Evolutionary conservation across 2,113 vertebrate species (phyloP), one percentile per base, ranked within the genome.

Genomic region (Paralichthys olivaceus): DNA sequence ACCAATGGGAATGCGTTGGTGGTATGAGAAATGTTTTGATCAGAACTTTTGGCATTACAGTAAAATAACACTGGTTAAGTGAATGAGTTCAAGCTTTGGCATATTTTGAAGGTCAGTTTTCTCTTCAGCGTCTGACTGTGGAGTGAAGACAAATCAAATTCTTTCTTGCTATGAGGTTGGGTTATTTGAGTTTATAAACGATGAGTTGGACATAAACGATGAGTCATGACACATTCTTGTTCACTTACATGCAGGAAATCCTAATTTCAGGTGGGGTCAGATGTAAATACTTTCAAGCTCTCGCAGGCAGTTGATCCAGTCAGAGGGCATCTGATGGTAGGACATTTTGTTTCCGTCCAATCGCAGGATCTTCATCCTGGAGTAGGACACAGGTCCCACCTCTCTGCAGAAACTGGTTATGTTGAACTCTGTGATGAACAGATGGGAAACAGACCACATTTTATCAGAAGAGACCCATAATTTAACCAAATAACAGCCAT

Each of bases 301-400:
- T 74, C 94, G 59, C 37, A 95, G 90, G 57, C 95, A 95, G 83
- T 79, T 91, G n/a, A 89, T 85, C 93, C 93, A 95, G 72, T 94
- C 91, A 1, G 86, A 72, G 4, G 94, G 93, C 29, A 95, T 87
- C 66, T 94, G 91, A 7, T 92, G 86, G 76, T 90, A 74, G 45
- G 83, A 74, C 47, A 95, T 47, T 62, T 85, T 86, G 86, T 95
- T 95, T 32, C 93, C 94, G 11, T 95, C 94, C 79, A 95, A 71
- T 51, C 94, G 84, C 13, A 95, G 84, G 40, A 93, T 85, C 86
- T 88, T 93, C 67, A 95, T 79, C 40, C 87, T 86, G 72, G 95
- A 95, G 85, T 92, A 95, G 47, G 91, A 91, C 51, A 66, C 34
- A 47, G 89, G 91, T 34, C 90, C 92, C n/a, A 87, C 84, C 43